Evolutionary conservation across 2,888 invertebrate species (phyloP).

Genomic region (Fragum sueziense): DNA sequence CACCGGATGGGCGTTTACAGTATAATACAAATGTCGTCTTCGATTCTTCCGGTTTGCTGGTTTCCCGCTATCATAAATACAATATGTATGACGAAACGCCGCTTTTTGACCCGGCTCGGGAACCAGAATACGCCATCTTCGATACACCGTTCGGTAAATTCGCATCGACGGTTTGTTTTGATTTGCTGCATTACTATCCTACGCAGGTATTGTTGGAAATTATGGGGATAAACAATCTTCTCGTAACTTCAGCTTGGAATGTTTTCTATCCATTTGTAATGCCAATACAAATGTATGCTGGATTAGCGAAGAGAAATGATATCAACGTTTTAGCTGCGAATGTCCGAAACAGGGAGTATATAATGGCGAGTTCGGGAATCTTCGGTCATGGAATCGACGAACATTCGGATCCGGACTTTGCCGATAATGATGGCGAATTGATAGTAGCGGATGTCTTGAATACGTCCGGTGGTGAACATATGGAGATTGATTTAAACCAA

Average conservation of each 20-base stretch:
- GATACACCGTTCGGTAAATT: conserved; percentile 73
- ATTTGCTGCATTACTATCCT: conserved; percentile 89
- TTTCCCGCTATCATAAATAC: conserved; percentile 86
- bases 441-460: conserved; percentile 60
- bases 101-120: conserved; percentile 81
- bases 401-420: conserved; percentile 53
- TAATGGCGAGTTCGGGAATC: conserved; percentile 87
- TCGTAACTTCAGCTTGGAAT: conserved; percentile 90
- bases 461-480: neutral
- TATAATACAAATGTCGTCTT: conserved; percentile 93
- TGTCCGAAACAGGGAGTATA: conserved; percentile 85
- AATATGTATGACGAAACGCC: conserved; percentile 83
- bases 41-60: conserved; percentile 88
- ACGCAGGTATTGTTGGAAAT: conserved; percentile 85
- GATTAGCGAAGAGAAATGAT: conserved; percentile 84
- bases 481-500: conserved; percentile 9
- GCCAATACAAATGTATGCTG: conserved; percentile 85
- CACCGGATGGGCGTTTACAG: conserved; percentile 67
- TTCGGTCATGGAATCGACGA: conserved; percentile 81
- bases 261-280: conserved; percentile 87
- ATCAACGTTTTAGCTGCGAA: conserved; percentile 88
- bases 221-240: conserved; percentile 85
- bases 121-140: conserved; percentile 64
- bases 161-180: conserved; percentile 92
- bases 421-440: conserved; percentile 50